These are phyloP conservation scores for Stylophora pistillata DNA, from an alignment of 64 coral and sea anemone genomes.

Conservation along the genomic window DNA sequence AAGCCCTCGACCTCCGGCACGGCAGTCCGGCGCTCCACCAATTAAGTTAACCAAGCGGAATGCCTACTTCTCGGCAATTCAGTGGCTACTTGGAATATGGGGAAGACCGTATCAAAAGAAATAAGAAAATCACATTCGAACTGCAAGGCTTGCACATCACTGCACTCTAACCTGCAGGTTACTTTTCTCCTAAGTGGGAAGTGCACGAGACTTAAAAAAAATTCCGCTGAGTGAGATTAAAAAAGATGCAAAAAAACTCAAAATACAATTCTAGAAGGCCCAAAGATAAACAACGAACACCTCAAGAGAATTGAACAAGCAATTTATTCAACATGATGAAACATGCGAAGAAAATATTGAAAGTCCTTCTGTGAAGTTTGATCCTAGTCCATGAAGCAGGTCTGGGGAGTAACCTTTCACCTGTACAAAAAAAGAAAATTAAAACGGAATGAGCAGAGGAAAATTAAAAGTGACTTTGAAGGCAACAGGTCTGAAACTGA, in stretches of 20 bases:
- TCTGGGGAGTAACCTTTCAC: conserved; percentile 42
- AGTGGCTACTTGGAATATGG: conserved; percentile 32
- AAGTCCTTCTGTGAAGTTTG: background rate
- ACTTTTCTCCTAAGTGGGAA: too few species aligned
- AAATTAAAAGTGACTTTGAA: conserved; percentile 35
- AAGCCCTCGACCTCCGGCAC: too few species aligned
- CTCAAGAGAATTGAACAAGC: conserved; percentile 23
- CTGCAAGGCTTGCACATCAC: too few species aligned
- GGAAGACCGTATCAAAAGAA: conserved; percentile 23
- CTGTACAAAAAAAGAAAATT: conserved; percentile 54
- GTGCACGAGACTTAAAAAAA: conserved; percentile 7
- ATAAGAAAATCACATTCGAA: conserved; percentile 27
- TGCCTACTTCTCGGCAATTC: conserved; percentile 24
- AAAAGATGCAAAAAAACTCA: background rate
- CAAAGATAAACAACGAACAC: conserved; percentile 44
- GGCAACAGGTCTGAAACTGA: conserved; percentile 16
- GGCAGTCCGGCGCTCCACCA: too few species aligned
- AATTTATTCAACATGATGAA: conserved; percentile 59
- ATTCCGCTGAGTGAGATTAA: conserved; percentile 2
- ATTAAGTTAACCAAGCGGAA: too few species aligned
- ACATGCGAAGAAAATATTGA: conserved; percentile 60
- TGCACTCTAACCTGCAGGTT: too few species aligned
- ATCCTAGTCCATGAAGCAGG: conserved; percentile 22
- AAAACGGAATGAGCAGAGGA: conserved; percentile 23
- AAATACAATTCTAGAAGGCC: background rate